A percentile compares a stretch with the other conserved stretches of the same genome.
Conservation (phyloP, 1,140 invertebrate species). For the Drosophila nigrodunni region DNA sequence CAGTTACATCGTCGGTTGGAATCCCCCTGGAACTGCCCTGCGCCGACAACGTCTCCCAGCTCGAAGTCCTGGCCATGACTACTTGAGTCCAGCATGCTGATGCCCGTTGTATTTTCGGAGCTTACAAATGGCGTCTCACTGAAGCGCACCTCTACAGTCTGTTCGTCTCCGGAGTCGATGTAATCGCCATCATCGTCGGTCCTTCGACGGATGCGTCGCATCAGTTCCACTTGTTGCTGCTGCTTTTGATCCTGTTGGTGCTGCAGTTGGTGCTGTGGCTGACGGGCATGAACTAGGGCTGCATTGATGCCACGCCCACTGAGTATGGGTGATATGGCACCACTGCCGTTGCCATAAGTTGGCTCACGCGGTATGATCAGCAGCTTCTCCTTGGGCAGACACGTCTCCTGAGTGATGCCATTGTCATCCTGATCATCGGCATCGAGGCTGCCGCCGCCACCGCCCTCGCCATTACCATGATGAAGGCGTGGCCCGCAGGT, state of each 20-base stretch:
- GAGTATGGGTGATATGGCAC: slow-evolving; percentile 70
- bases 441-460: slow-evolving; percentile 51
- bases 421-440: slow-evolving; percentile 76
- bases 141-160: slow-evolving; percentile 80
- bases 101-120: slow-evolving; percentile 73
- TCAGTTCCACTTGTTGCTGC: slow-evolving; percentile 45
- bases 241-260: slow-evolving; percentile 45
- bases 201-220: slow-evolving; percentile 44
- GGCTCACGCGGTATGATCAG: slow-evolving; percentile 75
- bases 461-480: slow-evolving; percentile 70
- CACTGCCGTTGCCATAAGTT: slow-evolving; percentile 78
- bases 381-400: slow-evolving; percentile 73
- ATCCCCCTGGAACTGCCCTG: slow-evolving; percentile 19
- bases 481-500: slow-evolving; percentile 76
- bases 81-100: slow-evolving; percentile 70
- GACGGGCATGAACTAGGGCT: slow-evolving; percentile 62
- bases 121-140: slow-evolving; percentile 81
- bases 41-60: slow-evolving; percentile 27
- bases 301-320: slow-evolving; percentile 70
- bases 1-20: slow-evolving; percentile 60
- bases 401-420: slow-evolving; percentile 79
- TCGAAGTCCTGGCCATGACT: slow-evolving; percentile 43
- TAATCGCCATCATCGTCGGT: slow-evolving; percentile 71
- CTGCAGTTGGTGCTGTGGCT: slow-evolving; percentile 46
- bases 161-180: slow-evolving; percentile 77